phyloP scores from a whole-genome alignment of 2,797 vertebrate genomes.

The Eremophila alpestris region DNA sequence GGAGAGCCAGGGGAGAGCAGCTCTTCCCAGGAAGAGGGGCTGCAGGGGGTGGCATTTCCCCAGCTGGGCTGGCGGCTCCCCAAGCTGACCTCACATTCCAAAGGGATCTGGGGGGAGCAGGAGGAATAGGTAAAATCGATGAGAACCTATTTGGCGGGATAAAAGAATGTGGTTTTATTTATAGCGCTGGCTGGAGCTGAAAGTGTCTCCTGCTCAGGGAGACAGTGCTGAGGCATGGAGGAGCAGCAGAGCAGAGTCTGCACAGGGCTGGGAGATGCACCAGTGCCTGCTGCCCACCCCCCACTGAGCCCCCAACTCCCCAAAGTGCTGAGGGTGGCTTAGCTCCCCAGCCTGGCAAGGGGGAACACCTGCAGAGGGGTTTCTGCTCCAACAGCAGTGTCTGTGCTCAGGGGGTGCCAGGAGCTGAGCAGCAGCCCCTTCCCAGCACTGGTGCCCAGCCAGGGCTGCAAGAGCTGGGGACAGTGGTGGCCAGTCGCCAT shows the following conservation, averaged over 20 bases:
- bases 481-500: fast-evolving
- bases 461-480: neutral
- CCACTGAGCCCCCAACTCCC: fast-evolving
- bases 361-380: fast-evolving
- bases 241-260: neutral
- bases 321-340: neutral
- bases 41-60: neutral
- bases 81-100: conserved; percentile 31
- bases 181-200: conserved; percentile 28
- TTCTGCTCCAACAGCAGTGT: neutral
- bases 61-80: neutral
- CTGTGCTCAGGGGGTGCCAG: neutral
- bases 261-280: neutral
- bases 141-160: conserved; percentile 43
- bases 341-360: neutral
- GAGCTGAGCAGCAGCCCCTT: neutral
- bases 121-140: conserved; percentile 60
- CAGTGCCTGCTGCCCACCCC: neutral
- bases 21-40: neutral
- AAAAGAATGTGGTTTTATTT: conserved; percentile 47
- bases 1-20: neutral
- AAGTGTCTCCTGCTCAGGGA: conserved; percentile 7
- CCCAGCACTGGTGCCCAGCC: fast-evolving
- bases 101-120: neutral
- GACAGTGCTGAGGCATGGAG: neutral